These are phyloP conservation scores for Propithecus coquereli DNA, from an alignment of 2,113 vertebrate species.

Conservation along the genomic window DNA sequence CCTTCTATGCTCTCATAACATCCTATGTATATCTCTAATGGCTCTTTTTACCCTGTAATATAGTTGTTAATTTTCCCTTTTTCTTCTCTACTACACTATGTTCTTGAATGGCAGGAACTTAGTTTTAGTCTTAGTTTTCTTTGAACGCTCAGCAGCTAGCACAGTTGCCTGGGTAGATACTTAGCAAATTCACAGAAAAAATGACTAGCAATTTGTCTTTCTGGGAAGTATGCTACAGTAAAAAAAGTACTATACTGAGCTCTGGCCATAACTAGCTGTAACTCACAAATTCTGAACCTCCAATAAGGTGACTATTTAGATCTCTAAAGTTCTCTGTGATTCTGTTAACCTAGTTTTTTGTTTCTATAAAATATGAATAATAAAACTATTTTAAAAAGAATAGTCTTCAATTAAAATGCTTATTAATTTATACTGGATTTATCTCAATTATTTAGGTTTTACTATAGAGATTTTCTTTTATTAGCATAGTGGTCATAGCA, in stretches of 20 bases:
- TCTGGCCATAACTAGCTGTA: neutral
- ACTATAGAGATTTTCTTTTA: neutral
- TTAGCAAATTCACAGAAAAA: conserved; percentile 9
- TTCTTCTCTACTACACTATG: neutral
- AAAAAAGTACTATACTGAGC: neutral
- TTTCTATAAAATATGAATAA: conserved; percentile 30
- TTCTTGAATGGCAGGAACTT: neutral
- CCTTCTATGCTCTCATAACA: neutral
- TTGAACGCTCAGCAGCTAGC: neutral
- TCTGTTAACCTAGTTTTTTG: neutral
- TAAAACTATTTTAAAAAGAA: neutral
- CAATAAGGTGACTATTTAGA: neutral
- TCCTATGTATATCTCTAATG: neutral
- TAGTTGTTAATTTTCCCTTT: neutral
- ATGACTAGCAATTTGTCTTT: neutral
- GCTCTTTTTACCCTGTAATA: neutral
- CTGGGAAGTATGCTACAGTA: neutral
- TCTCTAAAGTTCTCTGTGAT: neutral
- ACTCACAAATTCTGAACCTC: neutral
- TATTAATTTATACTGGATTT: neutral
- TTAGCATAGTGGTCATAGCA: neutral
- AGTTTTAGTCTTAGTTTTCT: neutral
- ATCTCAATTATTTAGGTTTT: neutral
- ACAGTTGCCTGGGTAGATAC: neutral
- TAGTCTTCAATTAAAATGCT: neutral